Percentiles rank a stretch among this genome's conserved stretches.
phyloP scores from a whole-genome alignment of 2,888 invertebrate species.

The Diaperis boleti region DNA sequence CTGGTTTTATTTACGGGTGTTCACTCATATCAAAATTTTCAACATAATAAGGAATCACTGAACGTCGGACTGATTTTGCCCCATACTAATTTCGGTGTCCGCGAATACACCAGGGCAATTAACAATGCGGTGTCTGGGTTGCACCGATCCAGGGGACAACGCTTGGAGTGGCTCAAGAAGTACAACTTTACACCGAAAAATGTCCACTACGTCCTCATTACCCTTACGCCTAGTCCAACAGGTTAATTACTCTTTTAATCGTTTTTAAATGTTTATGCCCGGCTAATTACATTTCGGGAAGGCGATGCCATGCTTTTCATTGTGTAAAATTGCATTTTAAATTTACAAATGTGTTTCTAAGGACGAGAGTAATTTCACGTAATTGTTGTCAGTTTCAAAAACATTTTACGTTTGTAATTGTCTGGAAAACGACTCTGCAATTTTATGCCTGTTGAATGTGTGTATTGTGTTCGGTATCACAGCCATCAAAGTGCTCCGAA shows the following conservation, averaged over 20 bases:
- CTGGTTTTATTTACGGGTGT: constrained; percentile 50
- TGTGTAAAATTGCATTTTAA: too few relatives aligned
- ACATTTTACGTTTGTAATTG: too few relatives aligned
- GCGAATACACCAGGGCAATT: constrained; percentile 77
- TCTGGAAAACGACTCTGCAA: too few relatives aligned
- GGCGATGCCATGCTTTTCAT: too few relatives aligned
- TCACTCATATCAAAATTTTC: constrained; percentile 51
- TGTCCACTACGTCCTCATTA: constrained; percentile 76
- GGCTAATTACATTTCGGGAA: neutral
- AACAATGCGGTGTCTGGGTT: constrained; percentile 73
- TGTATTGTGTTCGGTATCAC: too few relatives aligned
- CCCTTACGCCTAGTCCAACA: constrained; percentile 80
- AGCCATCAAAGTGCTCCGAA: too few relatives aligned
- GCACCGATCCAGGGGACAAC: constrained; percentile 70
- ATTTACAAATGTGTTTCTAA: too few relatives aligned
- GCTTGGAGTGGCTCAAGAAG: constrained; percentile 74
- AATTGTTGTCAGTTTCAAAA: too few relatives aligned
- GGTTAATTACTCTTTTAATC: constrained; percentile 65
- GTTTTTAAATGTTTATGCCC: constrained; percentile 10
- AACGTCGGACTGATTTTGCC: constrained; percentile 74
- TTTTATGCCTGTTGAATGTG: too few relatives aligned
- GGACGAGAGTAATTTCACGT: too few relatives aligned
- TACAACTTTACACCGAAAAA: constrained; percentile 74
- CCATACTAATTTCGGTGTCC: constrained; percentile 73
- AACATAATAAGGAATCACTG: constrained; percentile 58